Percentiles rank a stretch among this genome's conserved stretches.
Conservation (phyloP, 2,797 vertebrate species). For the Hydrophis major region DNA sequence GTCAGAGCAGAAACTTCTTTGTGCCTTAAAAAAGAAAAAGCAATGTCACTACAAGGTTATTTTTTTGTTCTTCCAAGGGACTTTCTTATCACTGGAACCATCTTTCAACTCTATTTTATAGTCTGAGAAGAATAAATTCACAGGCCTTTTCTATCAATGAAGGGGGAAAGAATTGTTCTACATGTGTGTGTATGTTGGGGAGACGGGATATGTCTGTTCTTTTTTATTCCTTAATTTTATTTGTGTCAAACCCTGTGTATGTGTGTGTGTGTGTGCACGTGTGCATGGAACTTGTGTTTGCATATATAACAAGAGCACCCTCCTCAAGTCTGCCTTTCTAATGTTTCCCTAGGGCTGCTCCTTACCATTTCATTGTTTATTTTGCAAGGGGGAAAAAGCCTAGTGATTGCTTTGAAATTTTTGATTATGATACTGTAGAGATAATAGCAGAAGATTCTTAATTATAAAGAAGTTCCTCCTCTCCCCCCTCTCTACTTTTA, state of each 20-base stretch:
- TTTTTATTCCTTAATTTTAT: conserved; percentile 11
- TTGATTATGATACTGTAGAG: conserved; percentile 53
- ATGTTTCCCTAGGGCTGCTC: conserved; percentile 41
- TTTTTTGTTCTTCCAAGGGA: conserved; percentile 33
- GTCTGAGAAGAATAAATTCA: conserved; percentile 22
- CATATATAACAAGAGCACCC: conserved; percentile 7
- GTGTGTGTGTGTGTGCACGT: background rate
- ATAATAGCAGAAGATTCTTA: conserved; percentile 63
- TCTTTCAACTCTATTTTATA: conserved; percentile 37
- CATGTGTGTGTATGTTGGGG: background rate
- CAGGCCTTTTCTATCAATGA: background rate
- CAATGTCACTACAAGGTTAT: conserved; percentile 56
- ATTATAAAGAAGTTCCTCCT: conserved; percentile 57
- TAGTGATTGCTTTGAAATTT: conserved; percentile 59
- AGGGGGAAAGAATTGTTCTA: conserved; percentile 21
- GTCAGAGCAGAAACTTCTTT: conserved; percentile 53
- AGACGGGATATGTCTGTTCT: background rate
- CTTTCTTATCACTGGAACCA: conserved; percentile 36
- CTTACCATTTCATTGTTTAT: conserved; percentile 58
- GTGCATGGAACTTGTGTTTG: background rate
- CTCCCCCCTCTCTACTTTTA: conserved; percentile 25
- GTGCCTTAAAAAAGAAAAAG: conserved; percentile 33
- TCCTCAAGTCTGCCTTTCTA: conserved; percentile 37
- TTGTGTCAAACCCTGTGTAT: background rate
- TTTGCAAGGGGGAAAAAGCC: conserved; percentile 38